Base-by-base conservation (phyloP, 2,113 vertebrate species). In the Lophura nycthemera region DNA sequence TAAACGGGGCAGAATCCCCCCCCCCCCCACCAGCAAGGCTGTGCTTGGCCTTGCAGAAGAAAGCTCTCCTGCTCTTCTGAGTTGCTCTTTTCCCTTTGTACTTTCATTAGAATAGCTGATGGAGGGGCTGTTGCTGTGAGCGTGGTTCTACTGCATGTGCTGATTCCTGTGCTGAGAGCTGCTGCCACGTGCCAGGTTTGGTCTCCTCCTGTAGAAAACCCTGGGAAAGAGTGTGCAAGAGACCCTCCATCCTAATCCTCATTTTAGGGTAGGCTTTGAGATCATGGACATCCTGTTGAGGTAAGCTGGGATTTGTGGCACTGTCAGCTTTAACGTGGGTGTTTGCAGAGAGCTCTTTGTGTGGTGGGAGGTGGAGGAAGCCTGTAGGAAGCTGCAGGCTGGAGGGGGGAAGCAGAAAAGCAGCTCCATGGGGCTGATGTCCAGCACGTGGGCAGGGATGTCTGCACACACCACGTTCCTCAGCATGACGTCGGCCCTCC, bases 61-160 rank as follows among this genome's bases (percentile, higher is more conserved):
- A 42, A 40, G 30, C 40, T 61, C 19, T 56, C 13, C 12, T 2
- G 1, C 3, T 65, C 6, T 38, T 32, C n/a, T 36, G 25, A 6
- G 7, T 29, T 50, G 42, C 3, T 2, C 6, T 52, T 52, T 52
- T 52, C 43, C 25, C 6, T 54, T 60, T 38, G 8, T 18, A 8
- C 5, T 52, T 8, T 71, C 27, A 27, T 18, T 42, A 45, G n/a
- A 50, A 42, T 17, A 63, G 47, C 9, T 30, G 13, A 24, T 45
- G 30, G 12, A 8, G 6, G 34, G 42, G 3, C 64, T 36, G 21
- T 32, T 74, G 25, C 25, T 7, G 24, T 19, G 40, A 63, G 16
- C 1, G 3, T 11, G 8, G 5, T 13, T 27, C 8, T 5, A 2
- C 0, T 50, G 21, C 22, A 67, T 21, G 22, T 60, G 71, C 32